Evolutionary conservation across 2,888 invertebrate genomes (phyloP).

Genomic region (Zygaena filipendulae): DNA sequence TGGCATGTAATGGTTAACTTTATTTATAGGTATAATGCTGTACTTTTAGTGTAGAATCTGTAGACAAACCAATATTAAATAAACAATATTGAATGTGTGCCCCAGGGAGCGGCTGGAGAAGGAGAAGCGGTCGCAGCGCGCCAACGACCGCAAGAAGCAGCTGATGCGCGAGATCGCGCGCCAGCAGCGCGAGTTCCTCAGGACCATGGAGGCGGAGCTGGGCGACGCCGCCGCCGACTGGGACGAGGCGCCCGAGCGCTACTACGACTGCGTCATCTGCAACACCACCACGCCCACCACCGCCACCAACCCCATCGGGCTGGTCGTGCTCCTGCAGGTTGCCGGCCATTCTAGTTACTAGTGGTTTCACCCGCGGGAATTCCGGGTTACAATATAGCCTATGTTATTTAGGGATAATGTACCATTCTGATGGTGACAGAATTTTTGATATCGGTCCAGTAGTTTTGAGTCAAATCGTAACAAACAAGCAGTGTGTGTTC

Average conservation of each 20-base stretch:
- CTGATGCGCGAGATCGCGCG: slow-evolving; percentile 94
- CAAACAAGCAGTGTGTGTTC: not conserved
- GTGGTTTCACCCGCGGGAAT: not conserved
- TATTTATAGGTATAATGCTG: too few species aligned
- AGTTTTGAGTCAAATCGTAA: not conserved
- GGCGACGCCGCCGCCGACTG: slow-evolving; percentile 73
- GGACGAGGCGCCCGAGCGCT: slow-evolving; percentile 68
- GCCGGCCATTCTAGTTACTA: too few species aligned
- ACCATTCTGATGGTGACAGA: too few species aligned
- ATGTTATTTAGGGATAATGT: too few species aligned
- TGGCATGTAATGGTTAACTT: too few species aligned
- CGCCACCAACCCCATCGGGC: slow-evolving; percentile 79
- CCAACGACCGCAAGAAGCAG: slow-evolving; percentile 90
- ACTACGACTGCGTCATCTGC: slow-evolving; percentile 97
- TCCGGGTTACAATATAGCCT: not conserved
- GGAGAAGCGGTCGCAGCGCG: slow-evolving; percentile 84
- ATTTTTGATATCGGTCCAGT: not conserved
- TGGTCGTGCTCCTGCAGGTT: slow-evolving; percentile 87
- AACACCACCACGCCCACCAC: slow-evolving; percentile 89
- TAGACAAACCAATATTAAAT: too few species aligned
- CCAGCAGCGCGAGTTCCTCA: slow-evolving; percentile 90
- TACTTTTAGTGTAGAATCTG: too few species aligned
- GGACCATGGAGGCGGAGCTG: slow-evolving; percentile 53
- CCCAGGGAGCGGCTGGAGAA: slow-evolving; percentile 75
- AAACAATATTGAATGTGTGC: too few species aligned